A percentile compares a stretch with the other conserved stretches of the same genome.
Evolutionary conservation across 2,888 invertebrate genomes (phyloP).

Genomic region (Alsophila aescularia): DNA sequence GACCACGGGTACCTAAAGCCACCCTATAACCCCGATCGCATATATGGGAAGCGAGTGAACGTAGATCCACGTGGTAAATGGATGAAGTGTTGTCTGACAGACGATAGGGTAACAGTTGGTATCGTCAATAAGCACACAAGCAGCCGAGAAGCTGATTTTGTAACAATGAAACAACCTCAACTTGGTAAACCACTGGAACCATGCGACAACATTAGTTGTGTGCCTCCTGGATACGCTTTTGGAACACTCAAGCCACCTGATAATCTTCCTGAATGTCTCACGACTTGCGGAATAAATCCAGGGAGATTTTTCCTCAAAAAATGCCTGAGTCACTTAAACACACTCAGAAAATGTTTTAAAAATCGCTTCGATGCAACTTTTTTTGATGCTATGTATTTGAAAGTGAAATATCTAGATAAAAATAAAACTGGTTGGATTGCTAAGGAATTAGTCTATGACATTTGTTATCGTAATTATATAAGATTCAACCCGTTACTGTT

Average conservation of each 20-base stretch:
- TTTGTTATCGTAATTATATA: slow-evolving; percentile 56
- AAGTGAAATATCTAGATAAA: slow-evolving; percentile 52
- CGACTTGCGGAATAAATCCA: slow-evolving; percentile 44
- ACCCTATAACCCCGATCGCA: slow-evolving; percentile 56
- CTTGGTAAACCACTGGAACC: slow-evolving; percentile 61
- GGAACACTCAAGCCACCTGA: slow-evolving; percentile 60
- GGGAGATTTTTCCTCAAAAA: slow-evolving; percentile 57
- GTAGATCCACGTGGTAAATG: slow-evolving; percentile 62
- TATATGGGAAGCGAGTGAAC: slow-evolving; percentile 57
- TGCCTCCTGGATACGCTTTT: slow-evolving; percentile 67
- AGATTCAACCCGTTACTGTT: slow-evolving; percentile 58
- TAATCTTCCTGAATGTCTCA: slow-evolving; percentile 59
- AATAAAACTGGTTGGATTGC: slow-evolving; percentile 64
- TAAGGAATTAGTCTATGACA: slow-evolving; percentile 61
- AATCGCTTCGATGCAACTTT: slow-evolving; percentile 41
- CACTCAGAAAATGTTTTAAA: slow-evolving; percentile 47
- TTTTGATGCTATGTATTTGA: slow-evolving; percentile 43
- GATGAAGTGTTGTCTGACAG: slow-evolving; percentile 52
- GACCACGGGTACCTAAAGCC: slow-evolving; percentile 51
- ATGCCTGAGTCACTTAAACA: slow-evolving; percentile 65
- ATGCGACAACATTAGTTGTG: slow-evolving; percentile 64
- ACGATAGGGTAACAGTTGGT: slow-evolving; percentile 49
- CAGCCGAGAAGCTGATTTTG: slow-evolving; percentile 56
- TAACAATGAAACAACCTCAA: slow-evolving; percentile 40
- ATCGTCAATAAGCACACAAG: slow-evolving; percentile 47